Evolutionary conservation across 2,888 invertebrate genomes (phyloP), one percentile per base, ranked within the genome.

Genomic region (Harmothoe impar): DNA sequence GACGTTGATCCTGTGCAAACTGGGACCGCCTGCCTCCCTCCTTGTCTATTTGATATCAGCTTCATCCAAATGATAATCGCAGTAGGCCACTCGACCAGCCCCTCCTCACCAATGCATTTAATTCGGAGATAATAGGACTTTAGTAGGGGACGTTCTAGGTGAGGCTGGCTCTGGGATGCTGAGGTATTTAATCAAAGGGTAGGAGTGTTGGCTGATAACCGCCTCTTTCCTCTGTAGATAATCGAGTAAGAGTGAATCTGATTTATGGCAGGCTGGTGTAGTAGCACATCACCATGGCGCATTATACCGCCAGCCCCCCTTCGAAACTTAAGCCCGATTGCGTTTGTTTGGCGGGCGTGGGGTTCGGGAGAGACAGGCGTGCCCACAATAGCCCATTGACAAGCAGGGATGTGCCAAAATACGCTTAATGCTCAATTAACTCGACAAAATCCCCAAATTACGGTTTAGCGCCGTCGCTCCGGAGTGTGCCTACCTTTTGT

Each of bases 381-480:
- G 56, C 54, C 86, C 86, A 86, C 86, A 86, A 86, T 86, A 56
- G 86, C 20, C 86, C 86, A 86, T 86, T 86, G 86, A 86, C 86
- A 86, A 86, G 54, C 86, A 29, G 86, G 86, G 86, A 86, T 86
- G 86, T 86, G 86, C 86, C 86, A 86, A 86, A 86, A 86, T 86
- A 86, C 86, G 33, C 86, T 86, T 86, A 86, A 86, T 86, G 86
- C 86, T 86, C 86, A 86, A 86, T 86, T 86, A 86, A 86, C 86
- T 86, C 86, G 86, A 86, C 86, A 86, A 86, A 86, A 86, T 86
- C 86, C 86, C 86, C 51, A 86, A 86, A 86, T 86, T 86, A 86
- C 86, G 86, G 86, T 86, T 86, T 86, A 86, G 86, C 52, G 54
- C 54, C 54, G 31, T n/a, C 52, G 25, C 86, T 10, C 1, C 25